phyloP scores from a whole-genome alignment of 2,888 invertebrate genomes.

The Toxonevra muliebris region DNA sequence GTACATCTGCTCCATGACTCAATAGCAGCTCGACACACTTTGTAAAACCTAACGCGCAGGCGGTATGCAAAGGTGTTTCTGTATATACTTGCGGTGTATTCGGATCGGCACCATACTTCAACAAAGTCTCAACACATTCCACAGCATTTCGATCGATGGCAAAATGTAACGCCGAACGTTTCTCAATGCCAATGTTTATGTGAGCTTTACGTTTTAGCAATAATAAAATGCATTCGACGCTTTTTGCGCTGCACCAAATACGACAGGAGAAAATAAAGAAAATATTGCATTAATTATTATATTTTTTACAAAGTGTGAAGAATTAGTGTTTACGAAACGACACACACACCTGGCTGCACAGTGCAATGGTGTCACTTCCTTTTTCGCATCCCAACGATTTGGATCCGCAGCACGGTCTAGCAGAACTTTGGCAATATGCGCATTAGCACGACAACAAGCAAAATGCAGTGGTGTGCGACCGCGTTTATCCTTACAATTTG shows the following conservation, averaged over 20 bases:
- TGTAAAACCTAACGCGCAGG: conserved; percentile 77
- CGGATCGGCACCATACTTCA: conserved; percentile 81
- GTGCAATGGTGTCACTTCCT: conserved; percentile 78
- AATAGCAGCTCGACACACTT: conserved; percentile 78
- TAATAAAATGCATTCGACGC: conserved; percentile 66
- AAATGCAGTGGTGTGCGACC: conserved; percentile 81
- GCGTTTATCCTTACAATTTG: conserved; percentile 72
- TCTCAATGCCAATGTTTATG: conserved; percentile 77
- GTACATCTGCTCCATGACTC: conserved; percentile 81
- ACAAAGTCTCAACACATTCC: conserved; percentile 77
- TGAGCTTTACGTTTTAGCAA: conserved; percentile 80
- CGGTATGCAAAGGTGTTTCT: conserved; percentile 85
- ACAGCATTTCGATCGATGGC: conserved; percentile 81
- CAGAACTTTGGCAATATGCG: conserved; percentile 75
- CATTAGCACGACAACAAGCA: conserved; percentile 79
- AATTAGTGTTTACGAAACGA: background rate
- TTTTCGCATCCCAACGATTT: conserved; percentile 76
- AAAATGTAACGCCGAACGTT: conserved; percentile 82
- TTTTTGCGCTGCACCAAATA: conserved; percentile 53
- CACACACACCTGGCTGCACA: conserved; percentile 75
- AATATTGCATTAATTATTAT: conserved; percentile 37
- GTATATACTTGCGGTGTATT: conserved; percentile 87
- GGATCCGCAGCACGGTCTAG: conserved; percentile 75
- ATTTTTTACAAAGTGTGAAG: conserved; percentile 1
- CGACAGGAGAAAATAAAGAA: conserved; percentile 5